Conservation (phyloP, 2,888 invertebrate genomes). For the Drepanosiphum platanoidis region DNA sequence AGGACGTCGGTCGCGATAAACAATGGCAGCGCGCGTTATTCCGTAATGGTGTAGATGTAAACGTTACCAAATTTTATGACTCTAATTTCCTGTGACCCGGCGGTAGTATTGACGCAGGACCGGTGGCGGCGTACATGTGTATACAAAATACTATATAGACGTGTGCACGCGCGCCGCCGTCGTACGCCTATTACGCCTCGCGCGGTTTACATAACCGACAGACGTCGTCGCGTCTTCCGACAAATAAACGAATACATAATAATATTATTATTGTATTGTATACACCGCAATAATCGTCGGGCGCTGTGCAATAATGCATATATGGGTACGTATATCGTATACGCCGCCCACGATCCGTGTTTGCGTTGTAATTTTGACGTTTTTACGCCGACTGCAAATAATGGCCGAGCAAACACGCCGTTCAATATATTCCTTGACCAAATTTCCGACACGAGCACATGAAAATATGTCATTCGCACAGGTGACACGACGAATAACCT, state of each 20-base stretch:
- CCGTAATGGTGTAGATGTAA: neutral
- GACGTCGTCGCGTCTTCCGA: too few relatives aligned
- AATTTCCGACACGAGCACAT: constrained; percentile 2
- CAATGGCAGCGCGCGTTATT: neutral
- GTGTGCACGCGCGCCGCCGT: neutral
- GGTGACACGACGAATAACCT: too few relatives aligned
- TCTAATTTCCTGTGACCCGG: constrained; percentile 29
- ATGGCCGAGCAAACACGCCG: neutral
- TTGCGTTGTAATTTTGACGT: constrained; percentile 8
- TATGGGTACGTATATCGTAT: neutral
- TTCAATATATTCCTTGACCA: neutral
- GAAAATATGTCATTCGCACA: neutral
- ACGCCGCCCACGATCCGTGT: neutral
- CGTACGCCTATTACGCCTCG: neutral
- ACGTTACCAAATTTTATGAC: constrained; percentile 18
- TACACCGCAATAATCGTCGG: neutral
- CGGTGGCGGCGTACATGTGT: neutral
- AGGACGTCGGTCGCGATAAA: constrained; percentile 3
- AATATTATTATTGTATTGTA: neutral
- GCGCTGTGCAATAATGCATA: neutral
- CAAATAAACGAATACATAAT: too few relatives aligned
- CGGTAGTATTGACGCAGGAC: neutral
- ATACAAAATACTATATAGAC: neutral
- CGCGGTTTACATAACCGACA: constrained; percentile 2
- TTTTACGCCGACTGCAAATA: constrained; percentile 5